Evolutionary conservation across 2,797 vertebrate genomes (phyloP).

Genomic region (Hippopotamyrus pictus): DNA sequence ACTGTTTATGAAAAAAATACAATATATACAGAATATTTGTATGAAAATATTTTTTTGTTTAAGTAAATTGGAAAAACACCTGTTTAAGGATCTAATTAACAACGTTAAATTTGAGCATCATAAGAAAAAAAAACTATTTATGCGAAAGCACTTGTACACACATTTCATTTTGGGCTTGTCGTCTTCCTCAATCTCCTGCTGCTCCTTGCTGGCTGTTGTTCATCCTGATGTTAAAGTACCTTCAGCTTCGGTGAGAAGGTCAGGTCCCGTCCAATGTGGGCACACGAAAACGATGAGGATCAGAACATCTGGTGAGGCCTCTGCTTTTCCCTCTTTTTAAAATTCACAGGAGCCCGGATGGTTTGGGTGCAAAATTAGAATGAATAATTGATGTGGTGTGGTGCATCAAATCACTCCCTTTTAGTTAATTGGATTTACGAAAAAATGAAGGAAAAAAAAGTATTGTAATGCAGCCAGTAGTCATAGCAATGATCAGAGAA

Average conservation of each 20-base stretch:
- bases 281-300: constrained; percentile 50
- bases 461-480: constrained; percentile 38
- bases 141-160: background rate
- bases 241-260: constrained; percentile 20
- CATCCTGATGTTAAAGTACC: background rate
- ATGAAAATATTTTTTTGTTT: background rate
- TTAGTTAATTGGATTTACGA: constrained; percentile 63
- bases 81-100: background rate
- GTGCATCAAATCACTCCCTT: constrained; percentile 55
- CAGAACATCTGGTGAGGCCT: constrained; percentile 56
- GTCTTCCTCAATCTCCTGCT: background rate
- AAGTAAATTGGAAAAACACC: background rate
- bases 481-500: constrained; percentile 30
- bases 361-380: constrained; percentile 55
- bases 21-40: background rate
- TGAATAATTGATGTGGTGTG: constrained; percentile 64
- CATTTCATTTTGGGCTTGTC: background rate
- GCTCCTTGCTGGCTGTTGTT: background rate
- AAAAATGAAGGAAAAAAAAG: constrained; percentile 36
- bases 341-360: constrained; percentile 60
- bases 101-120: background rate
- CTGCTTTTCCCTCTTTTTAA: constrained; percentile 50
- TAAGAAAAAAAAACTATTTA: background rate
- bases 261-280: constrained; percentile 41
- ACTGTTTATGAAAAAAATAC: background rate